These are phyloP conservation scores for Metaphire vulgaris DNA, from an alignment of 1,140 invertebrate genomes.

Conservation along the genomic window DNA sequence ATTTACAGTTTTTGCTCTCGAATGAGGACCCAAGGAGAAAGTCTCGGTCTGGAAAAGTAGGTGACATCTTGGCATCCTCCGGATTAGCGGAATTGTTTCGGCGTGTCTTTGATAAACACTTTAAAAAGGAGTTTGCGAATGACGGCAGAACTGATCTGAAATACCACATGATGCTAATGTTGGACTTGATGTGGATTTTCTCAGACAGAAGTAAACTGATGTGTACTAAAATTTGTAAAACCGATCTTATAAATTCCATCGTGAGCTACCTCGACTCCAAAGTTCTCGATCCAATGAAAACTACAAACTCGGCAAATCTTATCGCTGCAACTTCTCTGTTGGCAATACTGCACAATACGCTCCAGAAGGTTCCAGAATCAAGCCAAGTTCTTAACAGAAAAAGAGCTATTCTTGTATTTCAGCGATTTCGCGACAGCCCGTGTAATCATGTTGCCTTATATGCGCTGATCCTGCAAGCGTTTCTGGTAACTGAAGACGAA, in stretches of 20 bases:
- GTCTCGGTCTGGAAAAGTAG: no score
- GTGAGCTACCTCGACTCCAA: background rate
- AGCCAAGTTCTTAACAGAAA: background rate
- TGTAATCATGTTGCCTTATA: background rate
- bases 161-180: background rate
- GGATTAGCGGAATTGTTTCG: background rate
- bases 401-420: background rate
- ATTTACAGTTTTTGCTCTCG: no score
- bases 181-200: background rate
- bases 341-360: background rate
- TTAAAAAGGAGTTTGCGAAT: background rate
- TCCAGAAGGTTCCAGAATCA: background rate
- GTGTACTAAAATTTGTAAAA: background rate
- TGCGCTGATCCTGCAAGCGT: conserved; percentile 5
- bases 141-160: background rate
- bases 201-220: background rate
- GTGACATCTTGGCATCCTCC: background rate
- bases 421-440: background rate
- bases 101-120: background rate
- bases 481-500: conserved; percentile 28
- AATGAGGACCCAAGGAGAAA: no score
- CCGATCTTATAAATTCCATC: background rate
- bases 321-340: background rate
- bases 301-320: background rate
- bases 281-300: background rate